Percentiles rank a stretch among this genome's conserved stretches.
These are phyloP conservation scores for Hypomecis atomaria DNA, from an alignment of 2,888 invertebrate species.

Conservation along the genomic window DNA sequence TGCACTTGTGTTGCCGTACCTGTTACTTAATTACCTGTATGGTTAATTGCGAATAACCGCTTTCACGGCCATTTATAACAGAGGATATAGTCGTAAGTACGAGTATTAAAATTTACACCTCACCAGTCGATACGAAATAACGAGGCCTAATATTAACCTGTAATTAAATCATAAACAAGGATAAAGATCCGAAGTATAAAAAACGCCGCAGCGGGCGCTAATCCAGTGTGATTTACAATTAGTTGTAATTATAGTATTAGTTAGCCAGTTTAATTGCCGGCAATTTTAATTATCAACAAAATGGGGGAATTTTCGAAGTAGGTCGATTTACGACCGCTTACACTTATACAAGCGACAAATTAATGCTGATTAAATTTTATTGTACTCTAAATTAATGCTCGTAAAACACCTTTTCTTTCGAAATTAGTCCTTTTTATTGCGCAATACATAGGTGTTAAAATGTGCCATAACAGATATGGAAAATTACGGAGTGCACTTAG, in stretches of 20 bases:
- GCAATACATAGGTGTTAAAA: constrained; percentile 41
- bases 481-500: constrained; percentile 44
- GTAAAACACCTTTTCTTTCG: constrained; percentile 48
- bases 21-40: constrained; percentile 43
- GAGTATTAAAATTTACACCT: constrained; percentile 67
- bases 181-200: constrained; percentile 69
- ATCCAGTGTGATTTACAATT: constrained; percentile 80
- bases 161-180: constrained; percentile 82
- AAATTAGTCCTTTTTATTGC: constrained; percentile 44
- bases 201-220: constrained; percentile 67
- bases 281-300: constrained; percentile 81
- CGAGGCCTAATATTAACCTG: constrained; percentile 62
- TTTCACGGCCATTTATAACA: constrained; percentile 59
- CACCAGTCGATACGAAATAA: constrained; percentile 62
- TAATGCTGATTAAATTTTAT: constrained; percentile 62
- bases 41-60: constrained; percentile 45
- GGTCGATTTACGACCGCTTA: constrained; percentile 61
- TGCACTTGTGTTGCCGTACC: constrained; percentile 4
- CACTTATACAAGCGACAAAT: constrained; percentile 53
- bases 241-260: constrained; percentile 72
- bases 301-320: constrained; percentile 57
- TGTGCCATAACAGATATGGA: constrained; percentile 43
- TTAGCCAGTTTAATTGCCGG: constrained; percentile 71
- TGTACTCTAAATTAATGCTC: constrained; percentile 57
- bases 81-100: constrained; percentile 51